phyloP scores from a whole-genome alignment of 2,113 vertebrate species.

The Struthio camelus region DNA sequence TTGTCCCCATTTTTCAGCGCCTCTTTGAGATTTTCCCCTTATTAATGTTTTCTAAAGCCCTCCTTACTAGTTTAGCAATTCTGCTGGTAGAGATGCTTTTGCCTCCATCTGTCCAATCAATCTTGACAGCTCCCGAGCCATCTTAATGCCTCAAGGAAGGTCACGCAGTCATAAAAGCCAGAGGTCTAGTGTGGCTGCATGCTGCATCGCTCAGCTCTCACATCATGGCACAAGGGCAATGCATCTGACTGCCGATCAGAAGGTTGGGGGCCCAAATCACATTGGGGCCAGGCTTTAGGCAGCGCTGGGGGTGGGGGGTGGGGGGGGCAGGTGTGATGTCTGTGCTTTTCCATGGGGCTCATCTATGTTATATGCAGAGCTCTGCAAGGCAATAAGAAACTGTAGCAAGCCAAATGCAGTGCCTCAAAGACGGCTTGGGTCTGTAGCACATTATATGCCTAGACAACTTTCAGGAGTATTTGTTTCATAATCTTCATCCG shows the following conservation, averaged over 20 bases:
- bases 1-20: neutral
- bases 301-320: neutral
- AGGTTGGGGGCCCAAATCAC: neutral
- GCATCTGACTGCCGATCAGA: neutral
- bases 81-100: neutral
- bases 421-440: neutral
- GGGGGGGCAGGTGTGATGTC: neutral
- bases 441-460: accelerated
- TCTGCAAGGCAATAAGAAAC: too few relatives aligned
- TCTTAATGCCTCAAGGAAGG: neutral
- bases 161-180: neutral
- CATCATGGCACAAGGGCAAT: neutral
- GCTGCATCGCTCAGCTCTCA: neutral
- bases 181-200: too few relatives aligned
- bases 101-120: neutral
- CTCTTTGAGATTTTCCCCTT: neutral
- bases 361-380: neutral
- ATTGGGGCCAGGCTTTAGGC: neutral
- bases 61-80: neutral
- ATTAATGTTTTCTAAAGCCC: neutral
- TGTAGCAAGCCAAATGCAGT: accelerated
- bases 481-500: accelerated
- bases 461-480: neutral
- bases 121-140: neutral
- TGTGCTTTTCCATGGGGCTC: neutral